Evolutionary conservation across 2,888 invertebrate genomes (phyloP), one percentile per base, ranked within the genome.

Genomic region (Horisme vitalbata): DNA sequence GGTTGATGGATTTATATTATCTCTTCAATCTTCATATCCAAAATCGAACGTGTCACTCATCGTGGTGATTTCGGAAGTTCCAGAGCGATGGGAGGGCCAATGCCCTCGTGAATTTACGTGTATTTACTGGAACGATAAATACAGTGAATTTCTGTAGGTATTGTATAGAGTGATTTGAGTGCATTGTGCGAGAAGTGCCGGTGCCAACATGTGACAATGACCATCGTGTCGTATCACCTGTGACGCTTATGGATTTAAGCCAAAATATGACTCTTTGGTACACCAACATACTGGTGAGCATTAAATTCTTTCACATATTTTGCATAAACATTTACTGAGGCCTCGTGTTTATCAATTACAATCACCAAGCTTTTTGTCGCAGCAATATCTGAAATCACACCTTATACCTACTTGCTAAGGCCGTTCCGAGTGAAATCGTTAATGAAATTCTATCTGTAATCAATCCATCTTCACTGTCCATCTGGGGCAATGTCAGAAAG

Each of bases 181-280:
- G 77, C 70, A 78, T 76, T 68, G 68, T 71, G 69, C 69, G 71
- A 61, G 45, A 50, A 47, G 65, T 65, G 64, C 61, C 64, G 59
- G 65, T 67, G 72, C 73, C 77, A 70, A 71, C 68, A 70, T 71
- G 72, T 75, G 80, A 84, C 81, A 79, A 83, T 83, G 83, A 78
- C 75, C 83, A 78, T 64, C 75, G 68, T 65, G 70, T 67, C 71
- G 71, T 35, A 49, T 39, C 79, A 69, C 68, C 68, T 69, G 67
- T 86, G 86, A 86, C 83, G 82, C 70, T 64, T 59, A 71, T 87
- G 89, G 87, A 85, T 69, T 61, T 59, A 68, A 55, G 88, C 88
- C 89, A 88, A 88, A 61, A 71, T 70, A 89, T 89, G 89, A 89
- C 89, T 74, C 83, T 89, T 61, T 89, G 89, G 89, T 89, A 89